These are phyloP conservation scores for Clarias magur DNA, from an alignment of 2,113 vertebrate genomes.

Conservation along the genomic window DNA sequence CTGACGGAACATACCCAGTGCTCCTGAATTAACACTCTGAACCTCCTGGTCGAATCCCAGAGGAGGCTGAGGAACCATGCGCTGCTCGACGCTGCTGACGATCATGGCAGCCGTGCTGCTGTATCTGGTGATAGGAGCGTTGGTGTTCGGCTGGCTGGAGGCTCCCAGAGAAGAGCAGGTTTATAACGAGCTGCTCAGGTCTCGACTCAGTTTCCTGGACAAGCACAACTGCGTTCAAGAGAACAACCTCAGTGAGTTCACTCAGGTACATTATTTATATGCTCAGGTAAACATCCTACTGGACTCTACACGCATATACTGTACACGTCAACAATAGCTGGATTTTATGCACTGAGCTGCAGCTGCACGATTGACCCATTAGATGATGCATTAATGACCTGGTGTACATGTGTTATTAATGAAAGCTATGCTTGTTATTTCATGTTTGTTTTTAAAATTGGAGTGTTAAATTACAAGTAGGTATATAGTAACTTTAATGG, in stretches of 20 bases:
- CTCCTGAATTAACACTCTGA: conserved; percentile 10
- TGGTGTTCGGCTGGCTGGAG: conserved; percentile 84
- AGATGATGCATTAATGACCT: too few relatives aligned
- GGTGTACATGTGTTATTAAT: too few relatives aligned
- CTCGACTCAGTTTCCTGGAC: conserved; percentile 70
- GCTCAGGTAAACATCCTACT: neutral
- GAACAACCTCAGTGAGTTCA: conserved; percentile 68
- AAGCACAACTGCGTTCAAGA: conserved; percentile 75
- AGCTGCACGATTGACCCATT: neutral
- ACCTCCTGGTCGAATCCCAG: conserved; percentile 15
- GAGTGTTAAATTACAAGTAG: neutral
- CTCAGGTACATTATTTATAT: conserved; percentile 72
- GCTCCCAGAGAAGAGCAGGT: conserved; percentile 70
- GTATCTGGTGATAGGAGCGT: conserved; percentile 84
- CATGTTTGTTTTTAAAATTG: neutral
- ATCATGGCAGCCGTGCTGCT: conserved; percentile 80
- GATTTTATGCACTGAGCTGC: neutral
- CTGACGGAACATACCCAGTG: neutral
- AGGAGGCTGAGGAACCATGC: conserved; percentile 72
- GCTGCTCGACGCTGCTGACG: conserved; percentile 79
- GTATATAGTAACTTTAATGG: neutral
- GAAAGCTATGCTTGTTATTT: neutral
- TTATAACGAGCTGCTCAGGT: conserved; percentile 62
- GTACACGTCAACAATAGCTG: neutral
- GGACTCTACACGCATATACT: neutral